These are phyloP conservation scores for Troides helena DNA, from an alignment of 2,888 invertebrate genomes.

Conservation along the genomic window DNA sequence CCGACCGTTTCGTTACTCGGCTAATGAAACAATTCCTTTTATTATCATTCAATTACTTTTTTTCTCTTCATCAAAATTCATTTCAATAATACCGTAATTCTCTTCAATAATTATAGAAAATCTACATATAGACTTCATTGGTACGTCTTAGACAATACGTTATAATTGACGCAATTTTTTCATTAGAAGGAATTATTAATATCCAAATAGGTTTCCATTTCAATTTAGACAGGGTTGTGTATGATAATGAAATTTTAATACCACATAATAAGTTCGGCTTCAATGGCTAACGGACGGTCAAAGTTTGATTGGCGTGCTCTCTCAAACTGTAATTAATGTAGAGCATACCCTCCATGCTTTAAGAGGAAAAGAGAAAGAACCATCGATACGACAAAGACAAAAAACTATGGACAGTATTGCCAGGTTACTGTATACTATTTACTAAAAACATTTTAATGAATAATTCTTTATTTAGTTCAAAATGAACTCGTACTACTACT, in stretches of 20 bases:
- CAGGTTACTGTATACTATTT: slow-evolving; percentile 67
- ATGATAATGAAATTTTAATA: slow-evolving; percentile 76
- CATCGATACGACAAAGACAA: slow-evolving; percentile 38
- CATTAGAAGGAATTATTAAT: slow-evolving; percentile 50
- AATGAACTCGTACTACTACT: no score
- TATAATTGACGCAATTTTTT: slow-evolving; percentile 43
- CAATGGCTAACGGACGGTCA: slow-evolving; percentile 75
- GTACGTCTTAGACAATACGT: slow-evolving; percentile 30
- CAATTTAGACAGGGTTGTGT: slow-evolving; percentile 60
- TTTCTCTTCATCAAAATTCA: slow-evolving; percentile 48
- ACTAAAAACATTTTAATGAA: background rate
- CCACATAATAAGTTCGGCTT: slow-evolving; percentile 75
- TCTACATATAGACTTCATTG: slow-evolving; percentile 25
- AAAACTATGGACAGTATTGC: slow-evolving; percentile 54
- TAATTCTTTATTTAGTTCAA: background rate
- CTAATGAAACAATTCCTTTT: slow-evolving; percentile 58
- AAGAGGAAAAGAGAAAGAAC: slow-evolving; percentile 53
- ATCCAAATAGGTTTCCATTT: slow-evolving; percentile 54
- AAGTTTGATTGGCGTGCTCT: slow-evolving; percentile 78
- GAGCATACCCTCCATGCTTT: slow-evolving; percentile 59
- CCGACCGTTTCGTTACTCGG: slow-evolving; percentile 57
- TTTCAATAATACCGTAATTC: slow-evolving; percentile 45
- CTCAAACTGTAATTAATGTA: slow-evolving; percentile 76
- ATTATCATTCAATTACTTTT: slow-evolving; percentile 56
- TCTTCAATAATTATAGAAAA: slow-evolving; percentile 41